A percentile compares a stretch with the other conserved stretches of the same genome.
Conservation (phyloP, 35 echinoderm and acorn worm species). For the Heliocidaris tuberculata region DNA sequence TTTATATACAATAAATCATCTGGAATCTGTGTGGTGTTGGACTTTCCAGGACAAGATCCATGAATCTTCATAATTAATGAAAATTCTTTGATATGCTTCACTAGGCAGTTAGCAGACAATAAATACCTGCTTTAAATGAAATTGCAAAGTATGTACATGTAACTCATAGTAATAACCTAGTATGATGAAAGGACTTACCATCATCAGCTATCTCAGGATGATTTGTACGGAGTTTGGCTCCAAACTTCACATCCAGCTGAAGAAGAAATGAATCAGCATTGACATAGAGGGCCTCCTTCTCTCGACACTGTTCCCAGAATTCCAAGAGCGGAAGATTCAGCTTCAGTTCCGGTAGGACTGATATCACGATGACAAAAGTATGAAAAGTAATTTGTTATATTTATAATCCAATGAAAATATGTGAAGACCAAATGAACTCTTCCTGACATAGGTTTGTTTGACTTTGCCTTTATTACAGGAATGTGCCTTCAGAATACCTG, state of each 20-base stretch:
- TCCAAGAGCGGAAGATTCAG: conserved; percentile 76
- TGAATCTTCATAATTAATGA: too few species aligned
- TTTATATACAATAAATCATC: too few species aligned
- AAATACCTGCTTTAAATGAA: too few species aligned
- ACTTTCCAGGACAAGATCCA: too few species aligned
- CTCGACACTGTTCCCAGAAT: conserved; percentile 86
- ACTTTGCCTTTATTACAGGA: neutral
- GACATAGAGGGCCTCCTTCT: conserved; percentile 83
- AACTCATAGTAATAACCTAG: neutral
- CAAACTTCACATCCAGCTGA: conserved; percentile 94
- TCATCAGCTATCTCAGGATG: conserved; percentile 95
- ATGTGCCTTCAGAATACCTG: too few species aligned
- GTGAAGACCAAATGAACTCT: neutral
- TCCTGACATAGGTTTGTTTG: neutral
- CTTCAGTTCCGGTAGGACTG: conserved; percentile 93
- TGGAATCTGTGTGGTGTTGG: too few species aligned
- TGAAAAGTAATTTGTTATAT: neutral
- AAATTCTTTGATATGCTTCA: too few species aligned
- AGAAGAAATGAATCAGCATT: conserved; percentile 87
- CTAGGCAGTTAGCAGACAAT: neutral
- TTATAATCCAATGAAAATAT: neutral
- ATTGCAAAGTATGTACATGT: too few species aligned
- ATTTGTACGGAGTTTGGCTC: conserved; percentile 82
- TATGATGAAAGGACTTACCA: conserved; percentile 57
- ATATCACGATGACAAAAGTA: neutral